Evolutionary conservation across 2,113 vertebrate species (phyloP), one percentile per base, ranked within the genome.

Genomic region (Podocnemis expansa): DNA sequence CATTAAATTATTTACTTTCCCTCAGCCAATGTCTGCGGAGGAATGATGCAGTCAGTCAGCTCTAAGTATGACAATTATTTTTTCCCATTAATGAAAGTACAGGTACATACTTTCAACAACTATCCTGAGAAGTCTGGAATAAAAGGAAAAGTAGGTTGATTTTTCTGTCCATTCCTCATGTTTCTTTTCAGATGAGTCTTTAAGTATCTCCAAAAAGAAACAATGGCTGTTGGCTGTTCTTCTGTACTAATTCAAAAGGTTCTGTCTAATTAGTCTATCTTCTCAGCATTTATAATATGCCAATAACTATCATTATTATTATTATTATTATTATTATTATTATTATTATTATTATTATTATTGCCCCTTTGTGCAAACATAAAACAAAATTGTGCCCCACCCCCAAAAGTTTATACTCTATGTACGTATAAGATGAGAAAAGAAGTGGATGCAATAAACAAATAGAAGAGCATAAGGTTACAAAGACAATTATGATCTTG

Each of bases 301-400:
- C 22, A n/a, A 56, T 34, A 4, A 9, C 5, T 10, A 17, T 85
- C 38, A 10, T 13, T 75, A 21, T 67, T 87, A 9, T 51, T 63
- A 85, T 63, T 49, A 49, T 51, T 51, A n/a, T 51, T 51, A 51
- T 51, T 51, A 51, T 47, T 1, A 85, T 80, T 67, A 19, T 79
- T 0, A 0, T 17, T 14, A 80, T 78, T 10, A 17, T 85, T 38
- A 10, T 13, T 75, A 21, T 47, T 47, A 47, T 47, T 63, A 63
- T n/a, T 6, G 60, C 16, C 51, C 51, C 51, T 17, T 17, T 17
- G 14, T 14, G 13, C 16, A 52, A 52, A 47, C 47, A 47, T 10
- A 47, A 6, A 47, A 47, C 47, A 47, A 47, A 47, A 47, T 8
- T 47, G 47, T 47, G 13, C 58, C 29, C 12, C 14, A 31, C 34